phyloP scores from a whole-genome alignment of 1,140 invertebrate genomes.

The Solenopsis invicta region DNA sequence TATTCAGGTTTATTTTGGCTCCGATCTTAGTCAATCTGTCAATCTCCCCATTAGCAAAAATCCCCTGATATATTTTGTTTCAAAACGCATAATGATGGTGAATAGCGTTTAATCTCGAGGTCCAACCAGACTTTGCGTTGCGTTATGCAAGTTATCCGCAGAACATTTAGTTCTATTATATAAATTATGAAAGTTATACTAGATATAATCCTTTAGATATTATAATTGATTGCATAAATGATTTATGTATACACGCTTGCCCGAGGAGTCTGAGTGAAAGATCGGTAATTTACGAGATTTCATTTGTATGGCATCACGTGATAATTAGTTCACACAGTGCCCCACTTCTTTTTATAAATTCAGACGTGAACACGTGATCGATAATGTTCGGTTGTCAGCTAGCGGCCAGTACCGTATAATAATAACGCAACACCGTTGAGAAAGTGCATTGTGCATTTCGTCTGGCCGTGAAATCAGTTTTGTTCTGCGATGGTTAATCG shows the following conservation, averaged over 20 bases:
- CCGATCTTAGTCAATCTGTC: neutral
- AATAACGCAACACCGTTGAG: conserved; percentile 37
- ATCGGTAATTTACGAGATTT: conserved; percentile 14
- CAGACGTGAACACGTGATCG: neutral
- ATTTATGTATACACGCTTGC: neutral
- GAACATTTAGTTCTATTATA: conserved; percentile 27
- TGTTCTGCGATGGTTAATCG: conserved; percentile 20
- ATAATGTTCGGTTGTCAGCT: conserved; percentile 42
- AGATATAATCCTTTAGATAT: conserved; percentile 40
- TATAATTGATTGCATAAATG: conserved; percentile 68
- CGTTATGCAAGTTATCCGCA: conserved; percentile 59
- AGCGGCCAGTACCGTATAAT: neutral
- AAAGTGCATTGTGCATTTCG: conserved; percentile 33
- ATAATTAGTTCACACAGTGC: neutral
- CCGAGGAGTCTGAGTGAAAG: neutral
- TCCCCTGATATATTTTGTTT: neutral
- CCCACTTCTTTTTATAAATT: neutral
- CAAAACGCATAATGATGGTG: neutral
- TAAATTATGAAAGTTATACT: conserved; percentile 63
- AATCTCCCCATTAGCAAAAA: neutral
- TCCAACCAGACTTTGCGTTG: neutral
- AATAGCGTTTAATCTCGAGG: neutral
- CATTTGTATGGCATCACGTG: neutral
- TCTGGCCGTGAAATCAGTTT: conserved; percentile 40
- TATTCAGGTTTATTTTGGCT: neutral